Evolutionary conservation across 2,888 invertebrate species (phyloP), one percentile per base, ranked within the genome.

Genomic region (Ectropis crepuscularia): DNA sequence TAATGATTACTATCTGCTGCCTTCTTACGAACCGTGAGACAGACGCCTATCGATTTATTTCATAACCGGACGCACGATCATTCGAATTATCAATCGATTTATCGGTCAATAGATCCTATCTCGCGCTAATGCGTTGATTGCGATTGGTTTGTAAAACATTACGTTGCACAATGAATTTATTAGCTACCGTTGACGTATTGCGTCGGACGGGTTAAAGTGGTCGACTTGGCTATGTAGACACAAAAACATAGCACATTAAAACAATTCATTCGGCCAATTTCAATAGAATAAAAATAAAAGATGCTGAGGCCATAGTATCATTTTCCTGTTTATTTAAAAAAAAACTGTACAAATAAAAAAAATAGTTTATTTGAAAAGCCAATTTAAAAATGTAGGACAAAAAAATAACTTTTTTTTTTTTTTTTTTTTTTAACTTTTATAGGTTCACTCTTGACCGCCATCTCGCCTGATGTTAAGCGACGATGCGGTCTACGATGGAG

Each of bases 41-140:
- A 66, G 66, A 41, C 63, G 57, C 43, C 6, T 50, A 38, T 58
- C 60, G 72, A 77, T 72, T 41, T 46, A 57, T 76, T 55, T 59
- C 16, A 4, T 28, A 28, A 28, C 16, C 16, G 16, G 16, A 28
- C 16, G 16, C 16, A 28, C 16, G 16, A 76, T 74, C 61, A 60
- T 72, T 76, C 74, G 54, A 69, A 72, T 64, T 54, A 74, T 69
- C 65, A 53, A 65, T 12, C 53, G 6, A 48, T 53, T 16, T 6
- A 71, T 76, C 74, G 50, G 63, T 71, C 57, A 37, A 74, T 68
- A 63, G 61, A 64, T 39, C 43, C 11, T 51, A 50, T 58, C 57
- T 36, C 54, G 41, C 59, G 38, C 65, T 78, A 78, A 80, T 80
- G 76, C 74, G 67, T 75, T 76, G 77, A 77, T 75, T 69, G 65